Percentiles rank a stretch among this genome's conserved stretches.
Conservation (phyloP, 2,888 invertebrate species). For the Metallyticus violacea region DNA sequence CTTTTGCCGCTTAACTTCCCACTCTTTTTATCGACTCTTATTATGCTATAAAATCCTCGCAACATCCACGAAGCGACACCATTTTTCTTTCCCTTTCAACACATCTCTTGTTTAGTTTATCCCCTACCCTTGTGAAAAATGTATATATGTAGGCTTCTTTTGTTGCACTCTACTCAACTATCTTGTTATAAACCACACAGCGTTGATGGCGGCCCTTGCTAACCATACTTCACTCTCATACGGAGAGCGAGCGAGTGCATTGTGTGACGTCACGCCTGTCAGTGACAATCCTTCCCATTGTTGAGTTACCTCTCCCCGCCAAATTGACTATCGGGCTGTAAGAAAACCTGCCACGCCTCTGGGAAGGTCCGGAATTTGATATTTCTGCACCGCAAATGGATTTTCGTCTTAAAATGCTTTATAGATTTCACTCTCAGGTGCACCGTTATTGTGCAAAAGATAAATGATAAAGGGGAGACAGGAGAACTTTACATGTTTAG, state of each 20-base stretch:
- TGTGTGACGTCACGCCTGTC: background rate
- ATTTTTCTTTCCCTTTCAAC: background rate
- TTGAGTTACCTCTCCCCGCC: background rate
- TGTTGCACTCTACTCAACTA: background rate
- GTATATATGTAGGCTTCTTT: background rate
- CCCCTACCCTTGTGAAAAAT: background rate
- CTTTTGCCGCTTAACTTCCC: background rate
- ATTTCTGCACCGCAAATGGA: background rate
- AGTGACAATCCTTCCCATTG: slow-evolving; percentile 1
- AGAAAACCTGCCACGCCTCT: background rate
- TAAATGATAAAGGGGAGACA: background rate
- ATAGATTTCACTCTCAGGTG: background rate
- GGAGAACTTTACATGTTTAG: background rate
- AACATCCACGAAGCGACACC: background rate
- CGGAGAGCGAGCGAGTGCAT: background rate
- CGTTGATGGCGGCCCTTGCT: background rate
- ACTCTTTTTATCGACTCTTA: background rate
- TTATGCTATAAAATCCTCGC: background rate
- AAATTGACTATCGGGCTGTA: slow-evolving; percentile 10
- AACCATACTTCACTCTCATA: background rate
- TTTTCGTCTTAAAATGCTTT: background rate
- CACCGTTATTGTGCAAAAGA: background rate
- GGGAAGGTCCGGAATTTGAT: background rate
- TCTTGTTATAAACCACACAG: background rate
- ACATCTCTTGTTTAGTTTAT: background rate